Evolutionary conservation across 2,797 vertebrate genomes (phyloP), one percentile per base, ranked within the genome.

Genomic region (Schizopygopsis malacanthus): DNA sequence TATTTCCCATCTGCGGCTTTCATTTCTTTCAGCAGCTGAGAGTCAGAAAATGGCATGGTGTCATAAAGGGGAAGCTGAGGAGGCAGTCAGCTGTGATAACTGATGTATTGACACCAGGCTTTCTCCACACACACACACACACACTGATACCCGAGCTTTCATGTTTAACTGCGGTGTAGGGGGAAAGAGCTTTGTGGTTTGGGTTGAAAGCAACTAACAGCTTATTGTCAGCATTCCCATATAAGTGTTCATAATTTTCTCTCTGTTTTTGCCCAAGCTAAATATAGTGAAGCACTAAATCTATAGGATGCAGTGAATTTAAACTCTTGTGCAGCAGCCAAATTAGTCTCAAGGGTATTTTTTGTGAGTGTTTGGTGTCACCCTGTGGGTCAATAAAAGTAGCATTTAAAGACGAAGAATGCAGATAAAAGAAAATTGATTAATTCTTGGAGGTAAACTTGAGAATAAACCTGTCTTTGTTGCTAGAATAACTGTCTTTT

Each of bases 331-430:
- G 80, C 39, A 15, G 59, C 33, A 84, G 85, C 59, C 67, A 86
- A 85, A 86, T 89, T 69, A 87, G 81, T 88, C 90, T 90, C 90
- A 20, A 47, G 87, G 89, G 89, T 69, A 89, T 82, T 89, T 10
- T 91, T 85, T 87, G 72, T 89, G 87, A 78, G 89, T 76, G 73
- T 87, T 77, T 88, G 78, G 88, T 89, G 89, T 90, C 90, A 89
- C 86, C 89, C 88, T 89, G 90, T 91, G 90, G 90, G 90, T 88
- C 89, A 88, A 80, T 56, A 82, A 67, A 80, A 65, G 75, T 59
- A 88, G 67, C 70, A 82, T 82, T 89, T 85, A 79, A 65, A 79
- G 52, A 83, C 56, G 83, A 25, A 28, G 63, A 15, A 39, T 10
- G 50, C 56, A 79, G 71, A 87, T 90, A 61, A 84, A 82, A 79